phyloP scores from a whole-genome alignment of 2,888 invertebrate species.

The Metalampra italica region DNA sequence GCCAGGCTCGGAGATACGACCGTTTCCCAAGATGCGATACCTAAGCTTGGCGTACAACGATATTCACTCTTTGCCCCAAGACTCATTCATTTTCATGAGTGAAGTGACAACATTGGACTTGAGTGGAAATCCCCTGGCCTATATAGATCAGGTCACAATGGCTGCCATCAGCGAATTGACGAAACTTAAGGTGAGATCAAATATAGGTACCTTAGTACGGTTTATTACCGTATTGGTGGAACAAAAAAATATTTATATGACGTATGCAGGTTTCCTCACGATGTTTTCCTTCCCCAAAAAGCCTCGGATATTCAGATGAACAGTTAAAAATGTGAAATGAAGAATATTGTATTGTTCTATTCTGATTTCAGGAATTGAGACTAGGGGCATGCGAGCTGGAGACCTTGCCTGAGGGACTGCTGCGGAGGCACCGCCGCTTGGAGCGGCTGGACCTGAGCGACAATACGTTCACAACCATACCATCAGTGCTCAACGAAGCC shows the following conservation, averaged over 20 bases:
- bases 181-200: conserved; percentile 75
- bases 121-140: conserved; percentile 83
- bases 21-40: conserved; percentile 45
- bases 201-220: too few relatives aligned
- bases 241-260: too few relatives aligned
- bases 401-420: conserved; percentile 76
- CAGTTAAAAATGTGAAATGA: too few relatives aligned
- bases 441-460: conserved; percentile 80
- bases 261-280: too few relatives aligned
- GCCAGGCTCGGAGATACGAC: background rate
- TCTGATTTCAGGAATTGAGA: conserved; percentile 72
- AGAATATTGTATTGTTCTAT: too few relatives aligned
- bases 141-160: conserved; percentile 79
- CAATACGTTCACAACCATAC: conserved; percentile 78
- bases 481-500: conserved; percentile 74
- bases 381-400: conserved; percentile 80
- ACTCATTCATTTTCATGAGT: conserved; percentile 83
- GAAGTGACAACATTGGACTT: conserved; percentile 81
- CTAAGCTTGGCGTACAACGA: conserved; percentile 82
- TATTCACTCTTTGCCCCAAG: conserved; percentile 80
- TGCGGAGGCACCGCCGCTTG: conserved; percentile 80
- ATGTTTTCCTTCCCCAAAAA: too few relatives aligned
- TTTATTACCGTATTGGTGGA: too few relatives aligned
- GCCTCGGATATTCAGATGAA: too few relatives aligned
- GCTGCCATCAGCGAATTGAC: conserved; percentile 80